Evolutionary conservation across 2,113 vertebrate genomes (phyloP), one percentile per base, ranked within the genome.

Genomic region (Xenopus laevis): DNA sequence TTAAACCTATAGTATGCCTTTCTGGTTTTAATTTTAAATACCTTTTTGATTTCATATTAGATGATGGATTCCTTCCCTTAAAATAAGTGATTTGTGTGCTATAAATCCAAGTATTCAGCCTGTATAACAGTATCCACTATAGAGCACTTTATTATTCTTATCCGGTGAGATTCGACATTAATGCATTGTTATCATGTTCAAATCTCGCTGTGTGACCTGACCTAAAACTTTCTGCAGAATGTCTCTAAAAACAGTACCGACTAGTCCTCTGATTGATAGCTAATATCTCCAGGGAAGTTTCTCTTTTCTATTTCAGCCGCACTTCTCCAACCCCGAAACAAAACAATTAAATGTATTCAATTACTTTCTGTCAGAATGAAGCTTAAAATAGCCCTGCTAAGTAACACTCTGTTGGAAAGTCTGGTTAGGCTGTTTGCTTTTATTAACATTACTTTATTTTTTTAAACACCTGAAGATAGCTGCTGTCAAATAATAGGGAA

Each of bases 301-400:
- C 65, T 40, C 40, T 72, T 64, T 65, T 72, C 52, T 65, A 44
- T 72, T 65, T 13, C 71, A 53, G 45, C 55, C 47, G 45, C 62
- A 64, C 23, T 27, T 40, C 33, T 40, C 2, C 33, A 40, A 40
- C 33, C 61, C 50, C 65, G 23, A 20, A 71, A 50, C 40, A 71
- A 61, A 71, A 71, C 40, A 57, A 72, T 23, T 55, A 46, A 72
- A n/a, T 44, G 61, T 72, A 47, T 61, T 16, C 33, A 1, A 57
- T 4, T 64, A 53, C 61, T 55, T 72, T 30, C 61, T 72, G 60
- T 72, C 60, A 72, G 63, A 62, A 72, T 65, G 30, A 55, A 72
- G 71, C 47, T 7, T 65, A 72, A 66, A 66, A 66, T 30, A 58
- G 63, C 33, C 23, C 50, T 46, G 63, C 45, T 66, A 73, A 66